A percentile compares a stretch with the other conserved stretches of the same genome.
These are phyloP conservation scores for Argyra leucocephala DNA, from an alignment of 2,888 invertebrate species.

Conservation along the genomic window DNA sequence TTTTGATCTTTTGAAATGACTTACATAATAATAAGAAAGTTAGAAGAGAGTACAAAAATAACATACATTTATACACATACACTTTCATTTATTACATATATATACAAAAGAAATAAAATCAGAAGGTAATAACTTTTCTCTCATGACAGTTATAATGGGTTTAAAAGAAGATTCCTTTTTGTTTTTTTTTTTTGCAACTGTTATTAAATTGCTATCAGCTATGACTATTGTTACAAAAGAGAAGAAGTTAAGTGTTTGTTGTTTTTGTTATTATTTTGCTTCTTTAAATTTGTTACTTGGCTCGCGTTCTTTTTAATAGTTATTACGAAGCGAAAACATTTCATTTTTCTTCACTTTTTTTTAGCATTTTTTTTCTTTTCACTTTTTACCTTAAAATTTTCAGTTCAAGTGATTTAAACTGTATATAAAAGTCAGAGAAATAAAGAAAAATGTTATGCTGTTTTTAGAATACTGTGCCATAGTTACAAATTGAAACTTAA, in stretches of 20 bases:
- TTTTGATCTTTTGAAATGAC: slow-evolving; percentile 3
- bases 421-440: neutral
- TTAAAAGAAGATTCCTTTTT: neutral
- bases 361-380: neutral
- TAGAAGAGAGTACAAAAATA: neutral
- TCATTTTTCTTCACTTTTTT: too few species aligned
- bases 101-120: neutral
- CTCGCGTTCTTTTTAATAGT: neutral
- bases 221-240: neutral
- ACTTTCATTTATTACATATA: neutral
- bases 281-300: neutral
- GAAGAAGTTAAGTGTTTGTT: neutral
- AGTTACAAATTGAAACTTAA: neutral
- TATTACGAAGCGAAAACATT: neutral
- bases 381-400: neutral
- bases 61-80: neutral
- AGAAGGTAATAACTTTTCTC: slow-evolving; percentile 3
- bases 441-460: neutral
- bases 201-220: slow-evolving; percentile 1
- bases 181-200: neutral
- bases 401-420: neutral
- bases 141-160: slow-evolving; percentile 3
- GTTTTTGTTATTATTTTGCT: neutral
- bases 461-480: neutral
- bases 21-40: neutral